These are phyloP conservation scores for Pholis gunnellus DNA, from an alignment of 2,113 vertebrate species.

Conservation along the genomic window DNA sequence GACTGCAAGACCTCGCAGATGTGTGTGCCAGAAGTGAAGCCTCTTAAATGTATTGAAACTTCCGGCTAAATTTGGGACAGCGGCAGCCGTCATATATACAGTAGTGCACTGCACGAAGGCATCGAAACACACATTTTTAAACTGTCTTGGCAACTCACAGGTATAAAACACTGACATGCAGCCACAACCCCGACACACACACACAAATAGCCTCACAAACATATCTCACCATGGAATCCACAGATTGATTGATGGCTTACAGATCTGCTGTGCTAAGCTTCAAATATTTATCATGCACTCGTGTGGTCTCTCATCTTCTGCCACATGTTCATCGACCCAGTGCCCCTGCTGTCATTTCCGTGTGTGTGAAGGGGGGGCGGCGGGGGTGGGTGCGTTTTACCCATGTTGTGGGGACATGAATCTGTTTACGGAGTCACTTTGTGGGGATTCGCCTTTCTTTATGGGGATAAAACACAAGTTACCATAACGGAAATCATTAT, in stretches of 20 bases:
- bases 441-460: not conserved
- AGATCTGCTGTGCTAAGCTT: slow-evolving; percentile 67
- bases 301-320: slow-evolving; percentile 67
- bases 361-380: slow-evolving; percentile 20
- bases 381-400: slow-evolving; percentile 6
- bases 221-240: slow-evolving; percentile 27
- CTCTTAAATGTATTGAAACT: not conserved
- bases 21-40: not conserved
- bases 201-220: slow-evolving; percentile 5
- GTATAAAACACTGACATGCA: not conserved
- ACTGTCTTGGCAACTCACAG: not conserved
- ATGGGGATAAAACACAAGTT: not conserved
- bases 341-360: slow-evolving; percentile 46
- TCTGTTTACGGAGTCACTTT: not conserved
- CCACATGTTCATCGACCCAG: slow-evolving; percentile 71
- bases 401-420: not conserved
- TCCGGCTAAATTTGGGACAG: not conserved
- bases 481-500: not conserved
- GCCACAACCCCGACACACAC: not conserved
- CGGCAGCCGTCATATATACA: not conserved
- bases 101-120: not conserved
- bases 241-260: slow-evolving; percentile 58
- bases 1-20: not conserved
- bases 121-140: not conserved
- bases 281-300: slow-evolving; percentile 71